Evolutionary conservation across 2,888 invertebrate genomes (phyloP).

Genomic region (Leptinotarsa rubiginosa): DNA sequence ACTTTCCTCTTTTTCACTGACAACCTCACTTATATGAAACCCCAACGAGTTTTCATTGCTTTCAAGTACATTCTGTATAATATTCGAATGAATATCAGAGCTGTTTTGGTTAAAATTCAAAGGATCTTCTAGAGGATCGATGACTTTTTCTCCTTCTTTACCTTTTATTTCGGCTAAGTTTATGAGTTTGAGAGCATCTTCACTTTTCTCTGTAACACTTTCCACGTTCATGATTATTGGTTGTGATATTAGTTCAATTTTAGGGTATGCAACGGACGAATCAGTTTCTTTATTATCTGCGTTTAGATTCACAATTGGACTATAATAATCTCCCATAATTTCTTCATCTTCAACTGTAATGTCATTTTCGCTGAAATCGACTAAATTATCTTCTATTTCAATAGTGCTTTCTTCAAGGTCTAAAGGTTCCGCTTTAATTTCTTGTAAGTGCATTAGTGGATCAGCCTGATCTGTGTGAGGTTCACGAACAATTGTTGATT

Average conservation of each 20-base stretch:
- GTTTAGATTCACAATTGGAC: conserved; percentile 46
- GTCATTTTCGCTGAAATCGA: conserved; percentile 46
- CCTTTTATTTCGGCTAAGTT: conserved; percentile 28
- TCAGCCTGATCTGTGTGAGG: conserved; percentile 49
- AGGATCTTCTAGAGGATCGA: conserved; percentile 38
- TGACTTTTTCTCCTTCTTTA: conserved; percentile 2
- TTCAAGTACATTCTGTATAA: conserved; percentile 44
- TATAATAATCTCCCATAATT: conserved; percentile 50
- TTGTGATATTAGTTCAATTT: conserved; percentile 35
- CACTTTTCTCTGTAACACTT: conserved; percentile 40
- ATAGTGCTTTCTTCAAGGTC: conserved; percentile 58
- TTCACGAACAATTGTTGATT: conserved; percentile 40
- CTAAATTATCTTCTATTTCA: conserved; percentile 52
- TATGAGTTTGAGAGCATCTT: conserved; percentile 28
- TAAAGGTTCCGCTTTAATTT: conserved; percentile 63
- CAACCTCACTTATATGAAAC: conserved; percentile 39
- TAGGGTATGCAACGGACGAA: conserved; percentile 18
- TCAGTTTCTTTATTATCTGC: conserved; percentile 22
- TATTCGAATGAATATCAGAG: conserved; percentile 41
- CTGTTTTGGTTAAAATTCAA: conserved; percentile 36
- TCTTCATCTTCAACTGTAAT: conserved; percentile 47
- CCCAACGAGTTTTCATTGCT: conserved; percentile 33
- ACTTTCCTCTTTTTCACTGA: conserved; percentile 35
- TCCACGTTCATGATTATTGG: conserved; percentile 49
- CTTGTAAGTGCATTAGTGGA: conserved; percentile 53